Evolutionary conservation across 2,888 invertebrate species (phyloP), one percentile per base, ranked within the genome.

Genomic region (Cotesia congregata): DNA sequence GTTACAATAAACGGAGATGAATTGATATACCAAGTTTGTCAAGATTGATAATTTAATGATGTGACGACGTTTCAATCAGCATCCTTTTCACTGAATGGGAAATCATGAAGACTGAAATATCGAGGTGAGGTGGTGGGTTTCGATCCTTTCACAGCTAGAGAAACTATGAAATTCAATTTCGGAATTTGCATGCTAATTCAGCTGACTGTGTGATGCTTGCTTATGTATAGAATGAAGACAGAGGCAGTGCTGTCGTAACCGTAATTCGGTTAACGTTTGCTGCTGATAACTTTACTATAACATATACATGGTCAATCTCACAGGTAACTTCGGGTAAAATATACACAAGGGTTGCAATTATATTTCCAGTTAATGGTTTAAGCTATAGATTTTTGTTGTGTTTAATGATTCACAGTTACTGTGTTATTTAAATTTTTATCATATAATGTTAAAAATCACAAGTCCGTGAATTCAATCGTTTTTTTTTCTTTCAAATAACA

Each of bases 161-260:
- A 87, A 87, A 87, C 87, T 87, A 86, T 87, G 87, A 86, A 87
- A 87, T 86, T 86, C 86, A 87, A 87, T 87, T 86, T 85, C 82
- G 82, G 77, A 87, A 87, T 87, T 87, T 87, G 82, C 87, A 86
- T 87, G 83, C 82, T 86, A 86, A 87, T 86, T 84, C 84, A 68
- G 61, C 62, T 60, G 69, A 71, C 79, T 81, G 81, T 83, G 85
- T 70, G 38, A 85, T 83, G 81, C 77, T 71, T 70, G 69, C 78
- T 79, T 79, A 78, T 80, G 80, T 82, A 83, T 80, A 79, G 78
- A 86, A 87, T 86, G 82, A 86, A 87, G 86, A 86, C 84, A 80
- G 82, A 80, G 80, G 73, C 77, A 83, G 80, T 82, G 83, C 82
- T 81, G 77, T 82, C 82, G 83, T 84, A 84, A 84, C 82, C 84